Evolutionary conservation across 2,113 vertebrate species (phyloP), one percentile per base, ranked within the genome.

Genomic region (Chaenogobius annularis): DNA sequence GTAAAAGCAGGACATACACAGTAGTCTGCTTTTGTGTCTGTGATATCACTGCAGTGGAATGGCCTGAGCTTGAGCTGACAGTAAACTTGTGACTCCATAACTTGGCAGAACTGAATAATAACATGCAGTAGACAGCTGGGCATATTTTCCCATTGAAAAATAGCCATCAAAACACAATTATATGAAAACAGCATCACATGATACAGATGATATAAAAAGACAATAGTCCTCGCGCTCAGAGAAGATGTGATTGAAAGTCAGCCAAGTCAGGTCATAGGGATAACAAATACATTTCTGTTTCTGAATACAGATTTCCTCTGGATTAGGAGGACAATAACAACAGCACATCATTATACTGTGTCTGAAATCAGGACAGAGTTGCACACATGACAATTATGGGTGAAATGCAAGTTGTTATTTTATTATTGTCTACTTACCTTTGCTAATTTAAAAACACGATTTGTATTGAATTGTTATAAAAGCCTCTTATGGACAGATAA

Each of bases 1-100:
- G 26, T 61, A 35, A 63, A 63, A 40, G 59, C 31, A 62, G 61
- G 35, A 63, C 61, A 63, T 9, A 4, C 35, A 63, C 31, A 12
- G 59, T 15, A 26, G 58, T 40, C 10, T 63, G 61, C 69, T 71
- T 74, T 47, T 55, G 6, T n/a, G 10, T 56, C 37, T 5, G 40
- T 84, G 82, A 86, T 64, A 80, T 82, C 71, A 85, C 71, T 6
- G 46, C 68, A 54, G 72, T 77, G 81, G 86, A 90, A 90, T 88
- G 80, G 67, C 74, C 62, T 20, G 66, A 75, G 81, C 68, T 66
- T 56, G 66, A 7, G 35, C 65, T 74, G 75, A 73, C 79, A 83
- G 69, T 66, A 70, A 78, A 68, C 62, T 66, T 31, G 70, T 17
- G 44, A 70, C 56, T 50, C 68, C 71, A 77, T 83, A 83, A 74